phyloP scores from a whole-genome alignment of 2,113 vertebrate genomes.

The Thunnus thynnus region DNA sequence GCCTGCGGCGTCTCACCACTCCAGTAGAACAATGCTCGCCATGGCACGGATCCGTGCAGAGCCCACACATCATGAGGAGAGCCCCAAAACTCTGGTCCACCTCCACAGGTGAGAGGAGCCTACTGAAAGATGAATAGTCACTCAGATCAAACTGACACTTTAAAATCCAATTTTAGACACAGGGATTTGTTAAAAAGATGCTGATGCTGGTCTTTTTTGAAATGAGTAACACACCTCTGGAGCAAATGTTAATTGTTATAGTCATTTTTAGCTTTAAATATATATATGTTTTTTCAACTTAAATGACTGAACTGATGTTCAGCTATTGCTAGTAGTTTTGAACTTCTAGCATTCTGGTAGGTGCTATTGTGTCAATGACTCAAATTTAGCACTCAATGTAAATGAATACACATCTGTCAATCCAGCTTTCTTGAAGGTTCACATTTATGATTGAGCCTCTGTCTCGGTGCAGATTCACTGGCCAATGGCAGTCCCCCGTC shows the following conservation, averaged over 20 bases:
- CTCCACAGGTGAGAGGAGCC: constrained; percentile 83
- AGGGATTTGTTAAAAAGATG: background rate
- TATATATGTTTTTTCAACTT: too few species aligned
- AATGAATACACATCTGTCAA: background rate
- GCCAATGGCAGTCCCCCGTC: constrained; percentile 66
- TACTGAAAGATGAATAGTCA: background rate
- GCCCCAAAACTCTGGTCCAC: constrained; percentile 93
- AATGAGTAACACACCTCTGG: too few species aligned
- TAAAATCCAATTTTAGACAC: background rate
- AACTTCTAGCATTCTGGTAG: background rate
- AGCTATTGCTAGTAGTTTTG: background rate
- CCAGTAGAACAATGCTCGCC: constrained; percentile 84
- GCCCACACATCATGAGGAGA: constrained; percentile 88
- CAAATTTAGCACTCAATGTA: background rate
- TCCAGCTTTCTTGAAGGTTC: background rate
- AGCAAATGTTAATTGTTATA: too few species aligned
- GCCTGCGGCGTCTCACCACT: constrained; percentile 82
- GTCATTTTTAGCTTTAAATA: background rate
- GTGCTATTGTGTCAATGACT: background rate
- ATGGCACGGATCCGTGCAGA: constrained; percentile 86
- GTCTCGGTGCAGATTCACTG: constrained; percentile 72
- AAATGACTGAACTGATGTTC: background rate
- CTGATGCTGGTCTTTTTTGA: too few species aligned
- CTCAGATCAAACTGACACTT: background rate
- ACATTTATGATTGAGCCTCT: background rate